Conservation (phyloP, 2,888 invertebrate species). For the Stegophylla sp. region DNA sequence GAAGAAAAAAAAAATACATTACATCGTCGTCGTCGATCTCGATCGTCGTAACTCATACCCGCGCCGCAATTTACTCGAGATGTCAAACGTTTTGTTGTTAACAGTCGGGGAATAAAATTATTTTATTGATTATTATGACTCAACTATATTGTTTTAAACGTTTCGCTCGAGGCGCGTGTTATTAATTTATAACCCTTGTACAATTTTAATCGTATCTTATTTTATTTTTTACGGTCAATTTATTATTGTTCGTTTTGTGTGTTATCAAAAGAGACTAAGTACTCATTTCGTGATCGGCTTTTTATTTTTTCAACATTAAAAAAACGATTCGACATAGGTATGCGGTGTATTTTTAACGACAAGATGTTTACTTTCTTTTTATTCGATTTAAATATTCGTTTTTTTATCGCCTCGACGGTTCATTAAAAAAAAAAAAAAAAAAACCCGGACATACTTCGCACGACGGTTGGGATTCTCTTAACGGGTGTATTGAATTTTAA, state of each 20-base stretch:
- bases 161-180: constrained; percentile 3
- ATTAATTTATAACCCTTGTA: constrained; percentile 17
- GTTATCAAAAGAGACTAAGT: constrained; percentile 15
- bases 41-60: constrained; percentile 12
- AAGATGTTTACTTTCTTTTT: not conserved
- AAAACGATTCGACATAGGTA: constrained; percentile 16
- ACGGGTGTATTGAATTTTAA: too few relatives aligned
- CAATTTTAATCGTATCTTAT: not conserved
- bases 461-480: too few relatives aligned
- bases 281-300: constrained; percentile 2
- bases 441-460: not conserved
- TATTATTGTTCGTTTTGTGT: not conserved
- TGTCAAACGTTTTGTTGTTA: constrained; percentile 35
- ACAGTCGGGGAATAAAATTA: constrained; percentile 13
- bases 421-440: not conserved
- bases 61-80: constrained; percentile 23
- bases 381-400: constrained; percentile 1
- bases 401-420: constrained; percentile 11
- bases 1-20: not conserved
- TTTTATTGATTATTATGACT: constrained; percentile 14
- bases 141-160: constrained; percentile 2
- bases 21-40: not conserved
- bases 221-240: not conserved
- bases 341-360: too few relatives aligned
- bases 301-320: constrained; percentile 12